These are phyloP conservation scores for Halcyon chelicuti DNA, from an alignment of 2,797 vertebrate genomes.

Conservation along the genomic window DNA sequence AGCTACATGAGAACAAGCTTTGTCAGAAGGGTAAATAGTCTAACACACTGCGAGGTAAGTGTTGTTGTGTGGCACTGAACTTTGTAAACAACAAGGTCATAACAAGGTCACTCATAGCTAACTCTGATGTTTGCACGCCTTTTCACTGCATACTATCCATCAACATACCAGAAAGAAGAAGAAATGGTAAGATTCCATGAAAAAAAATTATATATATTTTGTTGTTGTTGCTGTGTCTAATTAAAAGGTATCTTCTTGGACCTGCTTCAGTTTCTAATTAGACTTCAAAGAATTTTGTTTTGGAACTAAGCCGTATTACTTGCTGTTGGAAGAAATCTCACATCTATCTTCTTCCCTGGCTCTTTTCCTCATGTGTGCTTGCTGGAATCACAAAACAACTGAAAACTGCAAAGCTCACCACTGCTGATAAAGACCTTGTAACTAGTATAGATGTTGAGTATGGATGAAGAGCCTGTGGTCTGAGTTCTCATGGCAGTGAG, in stretches of 20 bases:
- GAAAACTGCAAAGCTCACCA: too few species aligned
- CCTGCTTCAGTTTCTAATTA: not conserved
- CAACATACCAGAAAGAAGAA: not conserved
- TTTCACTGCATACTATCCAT: not conserved
- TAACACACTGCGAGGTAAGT: not conserved
- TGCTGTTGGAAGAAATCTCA: not conserved
- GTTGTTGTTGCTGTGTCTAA: not conserved
- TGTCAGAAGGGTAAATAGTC: not conserved
- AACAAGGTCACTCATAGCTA: not conserved
- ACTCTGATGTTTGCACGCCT: not conserved
- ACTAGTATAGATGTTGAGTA: too few species aligned
- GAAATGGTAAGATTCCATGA: not conserved
- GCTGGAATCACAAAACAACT: too few species aligned
- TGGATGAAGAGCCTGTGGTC: too few species aligned
- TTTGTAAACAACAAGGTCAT: not conserved
- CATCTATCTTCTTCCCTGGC: too few species aligned
- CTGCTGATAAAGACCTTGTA: too few species aligned
- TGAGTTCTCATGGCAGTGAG: too few species aligned
- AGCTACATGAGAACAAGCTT: not conserved
- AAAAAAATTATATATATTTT: not conserved
- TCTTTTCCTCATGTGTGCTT: too few species aligned
- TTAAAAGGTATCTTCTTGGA: not conserved
- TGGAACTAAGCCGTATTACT: not conserved
- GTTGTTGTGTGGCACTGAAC: not conserved
- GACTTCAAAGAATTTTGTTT: not conserved